Conservation (phyloP, 1,140 invertebrate species). For the Drosophila gunungcola region DNA sequence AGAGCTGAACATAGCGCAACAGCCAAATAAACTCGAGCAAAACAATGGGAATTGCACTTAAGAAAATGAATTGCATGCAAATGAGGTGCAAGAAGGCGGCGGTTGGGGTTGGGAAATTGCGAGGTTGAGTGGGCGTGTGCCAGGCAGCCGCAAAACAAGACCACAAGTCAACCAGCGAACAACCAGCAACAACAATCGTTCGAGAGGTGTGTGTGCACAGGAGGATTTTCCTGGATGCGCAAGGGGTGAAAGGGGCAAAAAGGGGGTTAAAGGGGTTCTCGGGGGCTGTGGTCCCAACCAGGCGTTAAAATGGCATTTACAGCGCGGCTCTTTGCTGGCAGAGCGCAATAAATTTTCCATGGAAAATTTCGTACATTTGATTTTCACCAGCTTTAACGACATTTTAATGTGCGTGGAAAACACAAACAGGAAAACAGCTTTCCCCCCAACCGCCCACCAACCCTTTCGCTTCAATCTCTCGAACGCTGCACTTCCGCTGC, state of each 20-base stretch:
- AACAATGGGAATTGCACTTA: slow-evolving; percentile 83
- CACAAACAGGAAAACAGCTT: slow-evolving; percentile 62
- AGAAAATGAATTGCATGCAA: slow-evolving; percentile 83
- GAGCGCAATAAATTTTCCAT: slow-evolving; percentile 71
- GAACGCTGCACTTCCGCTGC: slow-evolving; percentile 27
- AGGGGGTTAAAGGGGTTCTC: background rate
- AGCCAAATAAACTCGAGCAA: slow-evolving; percentile 66
- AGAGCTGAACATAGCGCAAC: slow-evolving; percentile 13
- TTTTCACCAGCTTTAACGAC: slow-evolving; percentile 81
- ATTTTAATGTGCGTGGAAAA: slow-evolving; percentile 80
- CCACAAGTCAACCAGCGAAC: slow-evolving; percentile 76
- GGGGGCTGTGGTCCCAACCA: slow-evolving; percentile 50
- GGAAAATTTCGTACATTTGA: slow-evolving; percentile 80
- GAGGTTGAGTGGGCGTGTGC: slow-evolving; percentile 11
- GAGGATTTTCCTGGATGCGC: slow-evolving; percentile 14
- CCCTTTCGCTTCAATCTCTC: background rate
- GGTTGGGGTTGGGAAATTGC: background rate
- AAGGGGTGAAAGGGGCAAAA: background rate
- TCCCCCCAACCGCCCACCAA: background rate
- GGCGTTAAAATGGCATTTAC: slow-evolving; percentile 65
- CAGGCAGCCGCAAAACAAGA: slow-evolving; percentile 63
- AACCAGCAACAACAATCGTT: slow-evolving; percentile 50
- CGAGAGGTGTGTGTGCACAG: slow-evolving; percentile 33
- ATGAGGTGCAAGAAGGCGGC: slow-evolving; percentile 54
- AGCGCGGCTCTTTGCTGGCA: slow-evolving; percentile 39